Percentiles rank a stretch among this genome's conserved stretches.
Conservation (phyloP, 2,797 vertebrate genomes). For the Xyrichtys novacula region DNA sequence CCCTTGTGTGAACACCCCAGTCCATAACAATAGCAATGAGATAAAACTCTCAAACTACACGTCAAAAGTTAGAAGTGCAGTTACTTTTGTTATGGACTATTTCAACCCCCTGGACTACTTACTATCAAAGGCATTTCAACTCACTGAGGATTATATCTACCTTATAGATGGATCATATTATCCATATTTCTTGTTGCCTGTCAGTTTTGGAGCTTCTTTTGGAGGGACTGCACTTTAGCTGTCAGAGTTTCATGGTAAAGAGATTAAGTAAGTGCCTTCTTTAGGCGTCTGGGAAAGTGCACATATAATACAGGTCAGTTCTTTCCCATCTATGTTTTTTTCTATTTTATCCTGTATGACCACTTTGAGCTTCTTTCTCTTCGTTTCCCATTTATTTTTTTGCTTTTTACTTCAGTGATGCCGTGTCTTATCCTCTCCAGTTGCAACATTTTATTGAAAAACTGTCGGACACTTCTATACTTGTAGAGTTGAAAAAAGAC, state of each 20-base stretch:
- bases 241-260: neutral
- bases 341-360: neutral
- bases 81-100: slow-evolving; percentile 16
- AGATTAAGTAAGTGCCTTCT: neutral
- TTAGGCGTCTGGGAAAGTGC: neutral
- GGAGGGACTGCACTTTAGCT: slow-evolving; percentile 3
- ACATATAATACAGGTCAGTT: neutral
- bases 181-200: neutral
- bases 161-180: slow-evolving; percentile 15
- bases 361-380: neutral
- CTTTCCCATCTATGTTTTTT: neutral
- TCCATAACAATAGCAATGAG: neutral
- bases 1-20: neutral
- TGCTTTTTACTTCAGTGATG: too few relatives aligned
- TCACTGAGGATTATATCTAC: slow-evolving; percentile 6
- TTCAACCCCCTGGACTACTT: neutral
- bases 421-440: too few relatives aligned
- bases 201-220: slow-evolving; percentile 15
- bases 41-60: neutral
- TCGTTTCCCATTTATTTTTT: neutral
- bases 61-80: slow-evolving; percentile 2
- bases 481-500: too few relatives aligned
- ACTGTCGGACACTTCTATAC: too few relatives aligned
- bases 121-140: slow-evolving; percentile 12
- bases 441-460: too few relatives aligned